A percentile compares a stretch with the other conserved stretches of the same genome.
Conservation (phyloP, 2,113 vertebrate genomes). For the Taxidea taxus region DNA sequence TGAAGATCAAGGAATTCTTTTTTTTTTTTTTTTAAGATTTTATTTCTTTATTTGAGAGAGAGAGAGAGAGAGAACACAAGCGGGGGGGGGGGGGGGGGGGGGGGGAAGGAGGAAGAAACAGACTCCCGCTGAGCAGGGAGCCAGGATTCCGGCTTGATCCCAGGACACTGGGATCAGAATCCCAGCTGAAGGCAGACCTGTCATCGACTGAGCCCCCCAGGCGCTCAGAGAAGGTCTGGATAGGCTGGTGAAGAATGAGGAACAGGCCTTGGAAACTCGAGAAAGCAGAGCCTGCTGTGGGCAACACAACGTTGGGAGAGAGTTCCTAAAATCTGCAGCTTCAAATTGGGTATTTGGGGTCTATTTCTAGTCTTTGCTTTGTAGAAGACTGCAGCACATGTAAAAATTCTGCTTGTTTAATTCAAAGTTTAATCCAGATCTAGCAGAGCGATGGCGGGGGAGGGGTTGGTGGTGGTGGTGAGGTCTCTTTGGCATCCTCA, state of each 20-base stretch:
- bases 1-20: neutral
- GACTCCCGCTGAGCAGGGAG: neutral
- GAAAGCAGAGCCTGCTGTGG: neutral
- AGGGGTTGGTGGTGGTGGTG: neutral
- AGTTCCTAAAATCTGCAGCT: neutral
- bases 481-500: neutral
- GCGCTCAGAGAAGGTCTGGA: neutral
- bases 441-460: neutral
- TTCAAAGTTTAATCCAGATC: neutral
- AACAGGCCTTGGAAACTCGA: neutral
- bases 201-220: neutral
- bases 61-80: no score
- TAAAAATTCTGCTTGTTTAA: neutral
- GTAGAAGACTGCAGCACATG: neutral
- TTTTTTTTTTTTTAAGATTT: neutral
- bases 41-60: neutral
- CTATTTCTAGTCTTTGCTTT: neutral
- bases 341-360: neutral
- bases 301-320: neutral
- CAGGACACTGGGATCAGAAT: neutral
- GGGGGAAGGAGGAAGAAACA: neutral
- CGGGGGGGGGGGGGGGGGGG: rapidly evolving
- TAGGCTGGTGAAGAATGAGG: neutral
- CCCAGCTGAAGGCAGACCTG: neutral
- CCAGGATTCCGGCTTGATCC: neutral